These are phyloP conservation scores for Chrysopilus asiliformis DNA, from an alignment of 2,888 invertebrate species.

Conservation along the genomic window DNA sequence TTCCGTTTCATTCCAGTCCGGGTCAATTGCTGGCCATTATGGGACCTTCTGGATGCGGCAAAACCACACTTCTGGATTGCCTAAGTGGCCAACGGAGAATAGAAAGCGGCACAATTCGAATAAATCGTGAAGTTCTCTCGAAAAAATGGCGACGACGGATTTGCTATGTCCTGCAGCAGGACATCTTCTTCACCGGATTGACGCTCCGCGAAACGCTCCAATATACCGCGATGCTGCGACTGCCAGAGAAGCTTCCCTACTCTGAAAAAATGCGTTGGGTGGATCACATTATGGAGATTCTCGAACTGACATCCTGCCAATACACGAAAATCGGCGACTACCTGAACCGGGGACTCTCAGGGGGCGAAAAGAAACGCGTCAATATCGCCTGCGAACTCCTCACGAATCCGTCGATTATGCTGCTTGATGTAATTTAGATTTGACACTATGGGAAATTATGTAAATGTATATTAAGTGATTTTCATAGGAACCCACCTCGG, in stretches of 20 bases:
- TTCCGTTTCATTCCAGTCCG: constrained; percentile 37
- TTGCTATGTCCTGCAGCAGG: constrained; percentile 70
- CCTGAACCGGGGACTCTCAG: constrained; percentile 60
- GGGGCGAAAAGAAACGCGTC: constrained; percentile 71
- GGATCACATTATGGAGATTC: constrained; percentile 60
- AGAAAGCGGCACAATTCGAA: constrained; percentile 49
- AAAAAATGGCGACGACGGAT: constrained; percentile 61
- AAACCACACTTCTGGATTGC: constrained; percentile 64
- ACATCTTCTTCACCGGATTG: constrained; percentile 66
- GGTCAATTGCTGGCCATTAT: constrained; percentile 69
- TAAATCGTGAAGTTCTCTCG: constrained; percentile 49
- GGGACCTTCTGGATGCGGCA: constrained; percentile 69
- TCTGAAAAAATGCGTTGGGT: constrained; percentile 63
- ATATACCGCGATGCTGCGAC: constrained; percentile 42
- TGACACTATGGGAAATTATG: not conserved
- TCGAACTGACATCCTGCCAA: constrained; percentile 60
- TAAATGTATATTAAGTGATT: too few species aligned
- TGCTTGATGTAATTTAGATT: constrained; percentile 55
- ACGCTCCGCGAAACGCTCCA: constrained; percentile 63
- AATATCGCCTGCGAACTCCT: constrained; percentile 72
- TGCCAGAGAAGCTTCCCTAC: constrained; percentile 58
- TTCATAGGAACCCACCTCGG: constrained; percentile 66
- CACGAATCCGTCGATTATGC: constrained; percentile 64
- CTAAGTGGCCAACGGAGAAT: constrained; percentile 56
- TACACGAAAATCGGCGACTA: constrained; percentile 68